A percentile compares a stretch with the other conserved stretches of the same genome.
Evolutionary conservation across 2,113 vertebrate species (phyloP).

Genomic region (Erinaceus europaeus): DNA sequence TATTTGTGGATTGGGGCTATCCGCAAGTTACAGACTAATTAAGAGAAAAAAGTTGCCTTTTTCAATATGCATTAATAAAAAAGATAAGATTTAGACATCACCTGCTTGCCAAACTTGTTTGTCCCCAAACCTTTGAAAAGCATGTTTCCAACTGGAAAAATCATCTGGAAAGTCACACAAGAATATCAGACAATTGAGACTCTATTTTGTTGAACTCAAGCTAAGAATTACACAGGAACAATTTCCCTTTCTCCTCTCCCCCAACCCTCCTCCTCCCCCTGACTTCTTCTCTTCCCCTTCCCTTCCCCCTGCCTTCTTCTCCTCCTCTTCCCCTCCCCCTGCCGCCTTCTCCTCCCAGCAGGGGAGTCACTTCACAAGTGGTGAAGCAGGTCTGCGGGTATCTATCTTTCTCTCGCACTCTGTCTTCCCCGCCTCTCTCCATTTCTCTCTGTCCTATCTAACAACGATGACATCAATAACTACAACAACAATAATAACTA

Average conservation of each 20-base stretch:
- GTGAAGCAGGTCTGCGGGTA: too few species aligned
- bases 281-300: too few species aligned
- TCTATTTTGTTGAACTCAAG: neutral
- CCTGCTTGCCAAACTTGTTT: neutral
- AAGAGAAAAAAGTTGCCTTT: neutral
- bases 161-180: neutral
- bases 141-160: neutral
- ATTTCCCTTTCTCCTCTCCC: neutral
- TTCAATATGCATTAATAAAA: neutral
- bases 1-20: neutral
- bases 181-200: neutral
- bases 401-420: too few species aligned
- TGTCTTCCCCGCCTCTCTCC: too few species aligned
- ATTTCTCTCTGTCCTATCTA: too few species aligned
- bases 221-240: neutral
- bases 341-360: too few species aligned
- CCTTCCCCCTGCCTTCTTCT: too few species aligned
- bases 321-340: too few species aligned
- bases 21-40: neutral
- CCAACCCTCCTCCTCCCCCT: too few species aligned
- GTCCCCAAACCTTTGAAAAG: neutral
- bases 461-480: too few species aligned
- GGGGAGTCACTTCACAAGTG: too few species aligned
- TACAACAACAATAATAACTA: too few species aligned
- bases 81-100: neutral